Percentiles rank a stretch among this genome's conserved stretches.
phyloP scores from a whole-genome alignment of 2,113 vertebrate genomes.

The Erinaceus europaeus region DNA sequence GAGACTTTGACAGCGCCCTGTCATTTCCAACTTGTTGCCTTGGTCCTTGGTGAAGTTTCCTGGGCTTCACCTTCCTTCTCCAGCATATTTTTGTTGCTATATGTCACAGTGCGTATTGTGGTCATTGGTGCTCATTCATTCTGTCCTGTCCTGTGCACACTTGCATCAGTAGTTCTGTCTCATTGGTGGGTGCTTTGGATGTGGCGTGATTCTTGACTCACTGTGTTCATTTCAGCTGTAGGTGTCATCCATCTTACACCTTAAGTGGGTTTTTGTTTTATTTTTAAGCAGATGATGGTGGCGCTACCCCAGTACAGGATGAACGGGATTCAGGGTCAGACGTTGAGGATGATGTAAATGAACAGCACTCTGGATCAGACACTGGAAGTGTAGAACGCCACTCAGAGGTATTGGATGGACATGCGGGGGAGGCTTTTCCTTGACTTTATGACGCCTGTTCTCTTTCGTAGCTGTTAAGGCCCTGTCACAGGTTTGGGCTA shows the following conservation, averaged over 20 bases:
- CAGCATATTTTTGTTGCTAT: neutral
- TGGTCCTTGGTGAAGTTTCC: conserved; percentile 19
- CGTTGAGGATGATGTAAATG: conserved; percentile 87
- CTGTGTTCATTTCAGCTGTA: conserved; percentile 19
- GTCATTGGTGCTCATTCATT: neutral
- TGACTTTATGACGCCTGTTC: neutral
- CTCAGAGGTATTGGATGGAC: conserved; percentile 87
- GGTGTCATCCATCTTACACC: conserved; percentile 37
- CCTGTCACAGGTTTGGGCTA: neutral
- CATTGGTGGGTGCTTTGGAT: neutral
- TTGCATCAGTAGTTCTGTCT: neutral
- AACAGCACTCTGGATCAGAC: conserved; percentile 85
- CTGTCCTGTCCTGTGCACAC: neutral
- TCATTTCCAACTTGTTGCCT: conserved; percentile 5
- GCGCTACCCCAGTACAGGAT: conserved; percentile 96
- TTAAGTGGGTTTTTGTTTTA: conserved; percentile 61
- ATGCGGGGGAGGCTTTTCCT: conserved; percentile 42
- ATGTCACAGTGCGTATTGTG: neutral
- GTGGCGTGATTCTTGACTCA: neutral
- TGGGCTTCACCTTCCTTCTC: neutral
- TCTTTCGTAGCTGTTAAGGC: conserved; percentile 3
- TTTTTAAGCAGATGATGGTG: conserved; percentile 91
- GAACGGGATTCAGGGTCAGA: conserved; percentile 93
- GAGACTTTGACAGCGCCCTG: neutral
- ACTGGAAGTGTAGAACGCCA: conserved; percentile 84